Conservation (phyloP, 2,797 vertebrate genomes). For the Syngnathus acus region DNA sequence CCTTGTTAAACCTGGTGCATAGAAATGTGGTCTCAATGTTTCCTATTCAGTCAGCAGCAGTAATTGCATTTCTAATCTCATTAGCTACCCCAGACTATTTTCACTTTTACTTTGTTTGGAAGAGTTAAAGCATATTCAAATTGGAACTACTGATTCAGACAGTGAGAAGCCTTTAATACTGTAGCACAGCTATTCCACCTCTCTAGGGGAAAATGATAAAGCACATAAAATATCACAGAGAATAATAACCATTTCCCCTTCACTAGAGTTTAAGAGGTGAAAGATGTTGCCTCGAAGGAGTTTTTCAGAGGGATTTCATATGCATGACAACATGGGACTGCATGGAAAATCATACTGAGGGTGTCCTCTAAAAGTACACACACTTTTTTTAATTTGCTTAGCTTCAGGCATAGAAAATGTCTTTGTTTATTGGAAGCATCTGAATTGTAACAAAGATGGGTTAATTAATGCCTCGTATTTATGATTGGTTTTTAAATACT, state of each 20-base stretch:
- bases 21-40: slow-evolving; percentile 28
- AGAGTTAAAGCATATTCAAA: slow-evolving; percentile 46
- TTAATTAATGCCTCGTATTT: slow-evolving; percentile 40
- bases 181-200: slow-evolving; percentile 33
- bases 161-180: slow-evolving; percentile 33
- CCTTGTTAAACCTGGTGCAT: slow-evolving; percentile 31
- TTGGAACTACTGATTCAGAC: slow-evolving; percentile 27
- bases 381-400: slow-evolving; percentile 6
- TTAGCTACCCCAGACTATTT: slow-evolving; percentile 28
- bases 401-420: slow-evolving; percentile 12
- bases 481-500: slow-evolving; percentile 34
- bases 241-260: slow-evolving; percentile 54
- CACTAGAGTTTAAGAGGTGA: slow-evolving; percentile 55
- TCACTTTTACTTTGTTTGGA: slow-evolving; percentile 26
- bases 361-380: slow-evolving; percentile 40
- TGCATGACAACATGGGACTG: slow-evolving; percentile 55
- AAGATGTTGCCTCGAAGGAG: slow-evolving; percentile 46
- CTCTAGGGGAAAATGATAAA: slow-evolving; percentile 58
- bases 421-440: slow-evolving; percentile 13
- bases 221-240: slow-evolving; percentile 59
- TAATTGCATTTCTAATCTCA: slow-evolving; percentile 49
- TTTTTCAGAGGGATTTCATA: slow-evolving; percentile 52
- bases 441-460: slow-evolving; percentile 19
- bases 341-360: slow-evolving; percentile 25
- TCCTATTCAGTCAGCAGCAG: slow-evolving; percentile 40